Base-by-base conservation (phyloP, 1,140 invertebrate genomes). In the Globodera rostochiensis region DNA sequence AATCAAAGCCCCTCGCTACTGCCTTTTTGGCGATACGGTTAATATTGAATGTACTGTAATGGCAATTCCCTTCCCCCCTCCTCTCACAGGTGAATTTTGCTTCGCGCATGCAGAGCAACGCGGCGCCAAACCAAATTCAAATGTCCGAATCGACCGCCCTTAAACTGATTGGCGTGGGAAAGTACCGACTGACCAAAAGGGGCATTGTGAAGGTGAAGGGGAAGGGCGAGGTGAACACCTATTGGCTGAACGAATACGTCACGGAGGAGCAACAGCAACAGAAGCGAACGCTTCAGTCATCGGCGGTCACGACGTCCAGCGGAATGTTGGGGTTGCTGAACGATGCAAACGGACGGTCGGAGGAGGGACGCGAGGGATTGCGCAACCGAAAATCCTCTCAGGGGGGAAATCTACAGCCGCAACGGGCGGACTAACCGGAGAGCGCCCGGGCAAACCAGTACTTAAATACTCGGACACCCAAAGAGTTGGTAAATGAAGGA, bases 11-110 rank as follows among this genome's bases (percentile, higher is more conserved):
- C 92, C 92, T 0, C 87, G 92, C 80, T 91, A 91, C 80, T 92
- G 91, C 74, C 80, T 91, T 4, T 96, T 96, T 87, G 95, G 95
- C 0, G 96, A 98, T 90, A 98, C 96, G 0, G 96, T 89, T 70
- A 74, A 96, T 0, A 96, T 36, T 3, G 36, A 73, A 21, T 82
- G 19, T 71, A 53, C 66, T 15, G 49, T 80, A 69, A 73, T 4
- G 11, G 79, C 4, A 21, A 15, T 19, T 83, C 6, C 15, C 1
- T 25, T 25, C 70, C 9, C 13, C 3, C 13, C 19, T 21, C 57
- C 50, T 25, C 25, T 25, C 25, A 25, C 49, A 88, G 87, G 87
- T 88, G 7, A 90, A 89, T 69, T 90, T 89, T 60, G 87, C 88
- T 7, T 89, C 88, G 19, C 83, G 88, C 73, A 90, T 89, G 89